Evolutionary conservation across 2,797 vertebrate genomes (phyloP).

Genomic region (Clarias fuscus): DNA sequence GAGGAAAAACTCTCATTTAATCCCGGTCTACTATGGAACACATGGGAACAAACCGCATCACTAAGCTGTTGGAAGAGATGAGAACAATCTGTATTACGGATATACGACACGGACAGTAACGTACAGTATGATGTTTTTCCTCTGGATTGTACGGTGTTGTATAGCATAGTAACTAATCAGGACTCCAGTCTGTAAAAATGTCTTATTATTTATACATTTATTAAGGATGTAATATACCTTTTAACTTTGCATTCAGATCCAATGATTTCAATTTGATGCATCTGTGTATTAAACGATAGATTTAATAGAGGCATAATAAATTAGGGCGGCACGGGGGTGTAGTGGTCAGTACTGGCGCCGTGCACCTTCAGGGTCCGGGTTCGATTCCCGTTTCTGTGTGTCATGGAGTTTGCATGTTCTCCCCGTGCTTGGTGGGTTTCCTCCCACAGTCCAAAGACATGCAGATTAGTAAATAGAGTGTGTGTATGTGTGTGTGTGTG

Average conservation of each 20-base stretch:
- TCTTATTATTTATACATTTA: neutral
- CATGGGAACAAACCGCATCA: neutral
- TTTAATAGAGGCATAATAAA: neutral
- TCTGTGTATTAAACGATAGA: neutral
- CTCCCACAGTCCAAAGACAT: too few relatives aligned
- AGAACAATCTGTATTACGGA: neutral
- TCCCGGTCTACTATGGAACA: neutral
- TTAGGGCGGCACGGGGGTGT: neutral
- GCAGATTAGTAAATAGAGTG: too few relatives aligned
- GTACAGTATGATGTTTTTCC: neutral
- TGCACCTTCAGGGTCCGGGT: too few relatives aligned
- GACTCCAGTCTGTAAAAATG: neutral
- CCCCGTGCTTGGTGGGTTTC: too few relatives aligned
- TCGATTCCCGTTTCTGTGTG: too few relatives aligned
- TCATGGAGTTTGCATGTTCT: too few relatives aligned
- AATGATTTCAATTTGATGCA: neutral
- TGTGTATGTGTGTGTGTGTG: too few relatives aligned
- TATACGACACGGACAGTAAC: neutral
- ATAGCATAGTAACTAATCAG: neutral
- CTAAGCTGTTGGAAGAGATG: neutral
- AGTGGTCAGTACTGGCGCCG: too few relatives aligned
- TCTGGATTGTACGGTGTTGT: neutral
- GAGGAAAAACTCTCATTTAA: neutral
- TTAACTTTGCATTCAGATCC: neutral
- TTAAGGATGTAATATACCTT: neutral